Conservation (phyloP, 2,888 invertebrate species). For the Elaeidobius kamerunicus region DNA sequence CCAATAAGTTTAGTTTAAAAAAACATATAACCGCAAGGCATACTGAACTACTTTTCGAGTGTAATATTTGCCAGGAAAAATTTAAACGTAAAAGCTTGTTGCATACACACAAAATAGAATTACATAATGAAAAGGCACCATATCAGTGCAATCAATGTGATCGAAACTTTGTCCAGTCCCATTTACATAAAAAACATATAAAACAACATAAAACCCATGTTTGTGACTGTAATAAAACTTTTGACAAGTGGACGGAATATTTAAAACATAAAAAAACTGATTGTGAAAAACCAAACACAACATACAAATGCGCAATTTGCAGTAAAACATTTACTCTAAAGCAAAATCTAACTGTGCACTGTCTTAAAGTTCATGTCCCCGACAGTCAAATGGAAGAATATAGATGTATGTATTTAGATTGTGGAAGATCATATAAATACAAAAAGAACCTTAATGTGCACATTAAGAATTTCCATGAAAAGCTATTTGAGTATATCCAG, state of each 20-base stretch:
- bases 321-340: slow-evolving; percentile 35
- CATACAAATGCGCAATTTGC: slow-evolving; percentile 37
- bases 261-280: slow-evolving; percentile 37
- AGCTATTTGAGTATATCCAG: slow-evolving; percentile 19
- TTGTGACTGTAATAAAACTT: slow-evolving; percentile 41
- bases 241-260: slow-evolving; percentile 39
- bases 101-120: slow-evolving; percentile 34
- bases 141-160: slow-evolving; percentile 40
- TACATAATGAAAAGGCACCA: slow-evolving; percentile 34
- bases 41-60: slow-evolving; percentile 34
- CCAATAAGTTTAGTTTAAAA: slow-evolving; percentile 40
- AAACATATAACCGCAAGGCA: slow-evolving; percentile 37
- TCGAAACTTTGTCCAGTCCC: slow-evolving; percentile 34
- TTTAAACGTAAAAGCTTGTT: slow-evolving; percentile 40
- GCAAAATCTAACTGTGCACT: slow-evolving; percentile 35
- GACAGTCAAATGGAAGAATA: slow-evolving; percentile 32
- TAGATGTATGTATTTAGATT: slow-evolving; percentile 38
- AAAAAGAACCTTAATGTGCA: slow-evolving; percentile 40
- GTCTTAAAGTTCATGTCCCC: slow-evolving; percentile 31
- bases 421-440: slow-evolving; percentile 38
- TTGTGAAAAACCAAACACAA: slow-evolving; percentile 34
- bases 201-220: slow-evolving; percentile 39
- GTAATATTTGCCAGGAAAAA: slow-evolving; percentile 37
- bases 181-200: slow-evolving; percentile 39
- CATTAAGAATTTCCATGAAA: slow-evolving; percentile 37